Evolutionary conservation across 2,113 vertebrate genomes (phyloP), one percentile per base, ranked within the genome.

Genomic region (Paramisgurnus dabryanus): DNA sequence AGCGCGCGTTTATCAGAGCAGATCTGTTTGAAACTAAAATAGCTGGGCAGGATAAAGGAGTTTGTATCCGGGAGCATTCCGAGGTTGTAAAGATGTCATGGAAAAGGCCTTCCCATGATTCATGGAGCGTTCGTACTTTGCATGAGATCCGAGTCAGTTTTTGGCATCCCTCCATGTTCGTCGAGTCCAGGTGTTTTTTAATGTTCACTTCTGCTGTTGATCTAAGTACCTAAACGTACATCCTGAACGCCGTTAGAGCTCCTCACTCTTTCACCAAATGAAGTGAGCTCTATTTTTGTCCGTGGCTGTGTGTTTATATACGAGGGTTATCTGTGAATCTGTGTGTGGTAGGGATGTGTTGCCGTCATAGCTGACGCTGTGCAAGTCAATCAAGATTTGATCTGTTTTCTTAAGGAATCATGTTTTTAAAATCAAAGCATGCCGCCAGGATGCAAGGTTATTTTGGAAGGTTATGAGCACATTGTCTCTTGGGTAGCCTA

Each of bases 271-370:
- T 72, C 34, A 2, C 50, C 69, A 57, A 9, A 6, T 73, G 55
- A 45, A 6, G 40, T 61, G 0, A 11, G 17, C 55, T 34, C 27
- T 73, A 73, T 73, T 61, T 73, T 60, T 18, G 11, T 43, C 53
- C 39, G 4, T 10, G 4, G 41, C 22, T 13, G 15, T 68, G 55
- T 63, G 58, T 78, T 64, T 27, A 27, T 5, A 11, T 61, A 18
- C 58, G 61, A 49, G 65, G 61, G 43, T 81, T 84, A 74, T 84
- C 79, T 55, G 63, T 45, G n/a, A 15, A 76, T 80, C 67, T 55
- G 58, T 76, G 70, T 75, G 63, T 47, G 39, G 50, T 22, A 55
- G 67, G 55, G 70, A 57, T 18, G 15, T 67, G 40, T 40, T 27
- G n/a, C 11, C 39, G 27, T 64, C 61, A 55, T 57, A 18, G 67